phyloP scores from a whole-genome alignment of 30 jellyfish, hydroid and myxozoan genomes.

The Aurelia sp. region DNA sequence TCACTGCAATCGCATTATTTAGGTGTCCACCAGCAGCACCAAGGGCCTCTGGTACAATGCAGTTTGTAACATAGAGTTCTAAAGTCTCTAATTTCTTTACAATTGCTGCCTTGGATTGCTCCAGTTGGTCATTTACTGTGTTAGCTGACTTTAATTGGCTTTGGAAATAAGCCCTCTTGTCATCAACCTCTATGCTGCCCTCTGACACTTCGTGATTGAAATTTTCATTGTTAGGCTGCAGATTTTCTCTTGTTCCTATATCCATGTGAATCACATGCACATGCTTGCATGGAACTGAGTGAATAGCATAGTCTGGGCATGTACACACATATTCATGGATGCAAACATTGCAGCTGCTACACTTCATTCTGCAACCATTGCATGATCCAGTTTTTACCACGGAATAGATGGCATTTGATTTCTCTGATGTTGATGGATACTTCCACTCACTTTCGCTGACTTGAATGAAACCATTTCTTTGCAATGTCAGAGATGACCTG shows the following conservation, averaged over 20 bases:
- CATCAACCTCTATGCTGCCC: background rate
- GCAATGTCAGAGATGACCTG: conserved; percentile 1
- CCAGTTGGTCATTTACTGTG: background rate
- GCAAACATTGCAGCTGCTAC: conserved; percentile 17
- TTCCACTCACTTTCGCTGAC: no score
- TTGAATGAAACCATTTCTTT: no score
- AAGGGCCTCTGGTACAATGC: background rate
- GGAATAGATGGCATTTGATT: no score
- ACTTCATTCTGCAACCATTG: conserved; percentile 19
- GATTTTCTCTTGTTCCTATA: background rate
- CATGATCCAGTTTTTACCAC: background rate
- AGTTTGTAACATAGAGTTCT: background rate
- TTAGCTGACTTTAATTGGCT: background rate
- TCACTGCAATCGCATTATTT: conserved; percentile 23
- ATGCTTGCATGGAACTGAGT: conserved; percentile 28
- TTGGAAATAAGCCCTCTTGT: conserved; percentile 2
- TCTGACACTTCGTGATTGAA: no score
- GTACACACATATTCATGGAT: background rate
- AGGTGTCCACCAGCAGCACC: background rate
- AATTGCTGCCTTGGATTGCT: background rate
- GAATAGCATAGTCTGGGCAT: conserved; percentile 26
- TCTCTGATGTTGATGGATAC: no score
- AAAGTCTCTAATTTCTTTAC: background rate
- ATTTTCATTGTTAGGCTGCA: background rate
- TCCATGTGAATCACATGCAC: conserved; percentile 27